A percentile compares a stretch with the other conserved stretches of the same genome.
These are phyloP conservation scores for Eciton burchellii DNA, from an alignment of 1,140 invertebrate genomes.

Conservation along the genomic window DNA sequence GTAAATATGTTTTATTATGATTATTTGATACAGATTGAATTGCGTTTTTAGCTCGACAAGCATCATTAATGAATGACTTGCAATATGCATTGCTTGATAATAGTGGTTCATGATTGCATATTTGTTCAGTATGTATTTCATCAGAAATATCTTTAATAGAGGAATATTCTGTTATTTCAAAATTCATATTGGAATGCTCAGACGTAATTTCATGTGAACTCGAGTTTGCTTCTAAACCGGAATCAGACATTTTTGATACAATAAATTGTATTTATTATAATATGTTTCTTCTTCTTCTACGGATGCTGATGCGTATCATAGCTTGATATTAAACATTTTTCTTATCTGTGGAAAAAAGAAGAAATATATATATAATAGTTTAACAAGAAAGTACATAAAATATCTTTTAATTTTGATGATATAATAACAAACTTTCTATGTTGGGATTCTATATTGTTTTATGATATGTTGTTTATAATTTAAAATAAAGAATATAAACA, in stretches of 20 bases:
- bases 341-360: slow-evolving; percentile 57
- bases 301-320: slow-evolving; percentile 1
- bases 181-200: slow-evolving; percentile 82
- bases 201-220: slow-evolving; percentile 85
- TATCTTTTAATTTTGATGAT: too few relatives aligned
- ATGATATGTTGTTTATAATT: too few relatives aligned
- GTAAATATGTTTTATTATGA: slow-evolving; percentile 73
- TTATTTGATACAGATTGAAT: slow-evolving; percentile 60
- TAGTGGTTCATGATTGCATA: slow-evolving; percentile 37
- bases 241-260: slow-evolving; percentile 86
- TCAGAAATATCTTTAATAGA: slow-evolving; percentile 89
- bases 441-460: too few relatives aligned
- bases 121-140: slow-evolving; percentile 59
- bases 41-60: not conserved
- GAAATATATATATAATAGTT: too few relatives aligned
- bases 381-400: too few relatives aligned
- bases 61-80: slow-evolving; percentile 38
- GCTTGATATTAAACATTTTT: slow-evolving; percentile 50
- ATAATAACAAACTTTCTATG: too few relatives aligned
- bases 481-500: too few relatives aligned
- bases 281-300: slow-evolving; percentile 53
- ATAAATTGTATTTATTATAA: slow-evolving; percentile 46
- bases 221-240: slow-evolving; percentile 87
- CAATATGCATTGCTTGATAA: slow-evolving; percentile 29
- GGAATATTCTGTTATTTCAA: slow-evolving; percentile 89